Base-by-base conservation (phyloP, 2,113 vertebrate species). In the Probosciger aterrimus region DNA sequence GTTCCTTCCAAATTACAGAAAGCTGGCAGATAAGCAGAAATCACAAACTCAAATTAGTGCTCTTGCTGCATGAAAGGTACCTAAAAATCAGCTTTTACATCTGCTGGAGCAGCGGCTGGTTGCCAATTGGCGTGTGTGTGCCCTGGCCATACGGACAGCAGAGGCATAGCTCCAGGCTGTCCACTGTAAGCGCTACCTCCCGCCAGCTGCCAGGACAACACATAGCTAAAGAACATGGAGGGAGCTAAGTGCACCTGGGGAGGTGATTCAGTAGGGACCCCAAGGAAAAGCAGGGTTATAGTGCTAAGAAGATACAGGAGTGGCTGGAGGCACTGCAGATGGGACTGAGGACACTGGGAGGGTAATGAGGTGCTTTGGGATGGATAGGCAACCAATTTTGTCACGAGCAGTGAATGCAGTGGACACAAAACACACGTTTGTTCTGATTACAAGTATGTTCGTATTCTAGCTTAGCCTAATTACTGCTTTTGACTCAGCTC, bases 401-500 rank as follows among this genome's bases (percentile, higher is more conserved):
- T 75, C 73, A 4, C 2, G 28, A 76, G n/a, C 57, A 65, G 52
- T 20, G 67, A 52, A 47, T 1, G 11, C 1, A 0, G 10, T 23
- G 53, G 41, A 23, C 31, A 6, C 71, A 59, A 57, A 80, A 8
- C 71, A 22, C 22, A 1, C 82, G 76, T 93, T 90, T 92, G 88
- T 92, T 93, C 92, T 93, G 95, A 95, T 96, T 81, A 49, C 49
- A 39, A 69, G 65, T 23, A 46, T 52, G 68, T 77, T 93, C 47
- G 8, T 90, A n/a, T 91, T 93, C 92, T 74, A 85, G 86, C 89
- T 71, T 77, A 75, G 93, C 92, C 97, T 97, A 98, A 98, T 97
- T 97, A 96, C 92, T 95, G 95, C 97, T 95, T 96, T 96, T 96
- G 97, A 97, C 94, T 92, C 96, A 92, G 96, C 96, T 97, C 95